Percentiles rank a stretch among this genome's conserved stretches.
Conservation (phyloP, 2,888 invertebrate genomes). For the Sussaba pulchella region DNA sequence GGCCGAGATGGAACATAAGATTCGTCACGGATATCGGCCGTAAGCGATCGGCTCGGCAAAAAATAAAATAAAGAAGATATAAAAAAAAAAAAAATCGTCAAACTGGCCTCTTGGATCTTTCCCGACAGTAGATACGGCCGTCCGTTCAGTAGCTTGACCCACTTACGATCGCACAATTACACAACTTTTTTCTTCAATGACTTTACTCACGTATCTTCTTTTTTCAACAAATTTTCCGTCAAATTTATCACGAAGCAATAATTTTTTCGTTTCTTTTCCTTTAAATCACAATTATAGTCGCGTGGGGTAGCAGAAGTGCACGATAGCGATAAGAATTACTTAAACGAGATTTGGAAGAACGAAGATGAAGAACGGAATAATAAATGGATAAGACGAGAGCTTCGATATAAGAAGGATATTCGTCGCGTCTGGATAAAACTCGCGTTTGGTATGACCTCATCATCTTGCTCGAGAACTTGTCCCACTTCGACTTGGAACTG, state of each 20-base stretch:
- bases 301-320: neutral
- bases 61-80: conserved; percentile 21
- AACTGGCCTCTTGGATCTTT: conserved; percentile 34
- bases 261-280: neutral
- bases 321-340: conserved; percentile 27
- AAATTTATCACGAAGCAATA: conserved; percentile 1
- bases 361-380: neutral
- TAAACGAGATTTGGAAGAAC: neutral
- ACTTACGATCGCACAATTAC: conserved; percentile 41
- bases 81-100: conserved; percentile 14
- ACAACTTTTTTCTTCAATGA: conserved; percentile 24
- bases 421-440: conserved; percentile 44
- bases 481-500: conserved; percentile 72
- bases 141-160: conserved; percentile 47
- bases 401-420: neutral
- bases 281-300: neutral
- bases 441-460: conserved; percentile 76
- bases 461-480: conserved; percentile 75
- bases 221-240: neutral
- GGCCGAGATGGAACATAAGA: conserved; percentile 72
- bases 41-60: conserved; percentile 29
- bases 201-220: conserved; percentile 26
- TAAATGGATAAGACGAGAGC: neutral
- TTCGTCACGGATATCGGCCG: conserved; percentile 74
- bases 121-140: conserved; percentile 25